Evolutionary conservation across 1,140 invertebrate species (phyloP).

Genomic region (Calephelis virginiensis): DNA sequence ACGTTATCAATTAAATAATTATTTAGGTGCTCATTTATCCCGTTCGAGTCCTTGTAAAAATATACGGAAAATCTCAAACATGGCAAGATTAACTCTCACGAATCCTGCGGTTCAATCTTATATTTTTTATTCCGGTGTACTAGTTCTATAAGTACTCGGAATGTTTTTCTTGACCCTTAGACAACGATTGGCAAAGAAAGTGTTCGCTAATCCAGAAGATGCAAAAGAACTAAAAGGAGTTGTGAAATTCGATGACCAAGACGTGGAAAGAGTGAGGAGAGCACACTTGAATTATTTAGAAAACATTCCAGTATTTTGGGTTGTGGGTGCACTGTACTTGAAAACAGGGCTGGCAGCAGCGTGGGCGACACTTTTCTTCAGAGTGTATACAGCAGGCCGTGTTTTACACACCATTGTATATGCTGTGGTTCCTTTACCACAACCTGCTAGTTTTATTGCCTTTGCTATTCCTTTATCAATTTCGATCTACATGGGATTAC

Average conservation of each 20-base stretch:
- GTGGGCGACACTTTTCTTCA: conserved; percentile 80
- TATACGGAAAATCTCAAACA: conserved; percentile 20
- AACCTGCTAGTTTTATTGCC: conserved; percentile 50
- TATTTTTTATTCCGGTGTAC: conserved; percentile 74
- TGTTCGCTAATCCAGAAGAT: conserved; percentile 66
- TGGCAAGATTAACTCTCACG: conserved; percentile 42
- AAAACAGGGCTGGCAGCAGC: conserved; percentile 78
- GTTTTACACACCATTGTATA: conserved; percentile 84
- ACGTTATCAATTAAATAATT: background rate
- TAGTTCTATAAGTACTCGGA: conserved; percentile 77
- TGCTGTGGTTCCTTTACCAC: conserved; percentile 62
- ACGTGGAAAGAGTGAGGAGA: conserved; percentile 79
- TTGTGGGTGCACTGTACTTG: conserved; percentile 82
- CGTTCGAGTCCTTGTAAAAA: conserved; percentile 1
- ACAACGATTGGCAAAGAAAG: conserved; percentile 63
- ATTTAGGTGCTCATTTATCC: background rate
- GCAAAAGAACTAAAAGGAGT: conserved; percentile 47
- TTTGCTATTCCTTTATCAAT: conserved; percentile 46
- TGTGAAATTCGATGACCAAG: conserved; percentile 75
- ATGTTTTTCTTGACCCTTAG: conserved; percentile 75
- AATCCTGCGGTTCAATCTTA: conserved; percentile 72
- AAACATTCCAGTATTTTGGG: conserved; percentile 84
- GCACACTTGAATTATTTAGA: conserved; percentile 88
- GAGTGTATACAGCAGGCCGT: conserved; percentile 80
- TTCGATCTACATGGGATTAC: conserved; percentile 60